phyloP scores from a whole-genome alignment of 2,797 vertebrate species.

The Lemur catta region DNA sequence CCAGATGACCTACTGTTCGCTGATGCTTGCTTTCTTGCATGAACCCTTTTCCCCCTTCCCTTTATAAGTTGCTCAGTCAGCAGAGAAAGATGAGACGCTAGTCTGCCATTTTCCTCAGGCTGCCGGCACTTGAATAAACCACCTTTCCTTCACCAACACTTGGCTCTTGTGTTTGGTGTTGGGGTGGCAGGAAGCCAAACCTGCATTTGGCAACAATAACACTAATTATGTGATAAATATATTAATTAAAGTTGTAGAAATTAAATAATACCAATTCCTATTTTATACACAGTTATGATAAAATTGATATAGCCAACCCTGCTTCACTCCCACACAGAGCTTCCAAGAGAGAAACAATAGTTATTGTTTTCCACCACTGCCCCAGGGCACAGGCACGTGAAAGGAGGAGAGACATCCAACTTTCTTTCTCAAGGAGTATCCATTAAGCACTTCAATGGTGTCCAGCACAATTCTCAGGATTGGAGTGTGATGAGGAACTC shows the following conservation, averaged over 20 bases:
- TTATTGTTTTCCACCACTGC: not conserved
- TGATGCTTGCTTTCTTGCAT: not conserved
- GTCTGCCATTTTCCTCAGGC: no score
- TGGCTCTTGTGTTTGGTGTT: not conserved
- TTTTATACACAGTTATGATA: not conserved
- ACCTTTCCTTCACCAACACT: not conserved
- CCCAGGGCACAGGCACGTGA: not conserved
- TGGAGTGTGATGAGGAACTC: not conserved
- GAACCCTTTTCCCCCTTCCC: not conserved
- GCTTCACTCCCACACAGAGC: not conserved
- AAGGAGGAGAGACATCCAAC: not conserved
- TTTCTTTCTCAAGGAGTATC: not conserved
- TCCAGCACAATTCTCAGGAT: not conserved
- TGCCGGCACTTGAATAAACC: not conserved
- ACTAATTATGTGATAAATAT: not conserved
- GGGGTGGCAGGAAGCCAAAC: not conserved
- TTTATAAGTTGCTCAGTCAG: not conserved
- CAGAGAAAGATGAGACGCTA: not conserved
- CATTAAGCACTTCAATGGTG: not conserved
- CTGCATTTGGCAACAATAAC: not conserved
- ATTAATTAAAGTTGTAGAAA: not conserved
- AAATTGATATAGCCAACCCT: not conserved
- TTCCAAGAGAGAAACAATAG: not conserved
- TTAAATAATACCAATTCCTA: not conserved
- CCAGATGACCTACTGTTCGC: not conserved